Percentiles rank a stretch among this genome's conserved stretches.
These are phyloP conservation scores for Synanthedon andrenaeformis DNA, from an alignment of 2,888 invertebrate species.

Conservation along the genomic window DNA sequence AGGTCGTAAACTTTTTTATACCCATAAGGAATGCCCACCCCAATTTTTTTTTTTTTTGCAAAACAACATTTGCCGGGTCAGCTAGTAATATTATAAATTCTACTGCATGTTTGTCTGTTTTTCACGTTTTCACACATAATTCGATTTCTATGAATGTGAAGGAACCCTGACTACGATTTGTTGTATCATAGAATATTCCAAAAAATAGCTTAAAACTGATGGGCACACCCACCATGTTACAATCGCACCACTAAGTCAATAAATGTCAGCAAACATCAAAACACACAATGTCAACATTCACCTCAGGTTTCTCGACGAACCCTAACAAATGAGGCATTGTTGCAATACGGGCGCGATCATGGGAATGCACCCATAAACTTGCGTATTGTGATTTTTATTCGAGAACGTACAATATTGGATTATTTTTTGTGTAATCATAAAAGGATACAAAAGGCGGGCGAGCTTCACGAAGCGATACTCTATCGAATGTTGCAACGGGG, in stretches of 20 bases:
- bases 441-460: conserved; percentile 34
- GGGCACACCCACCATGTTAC: background rate
- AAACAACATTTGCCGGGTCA: no score
- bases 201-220: background rate
- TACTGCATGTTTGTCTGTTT: no score
- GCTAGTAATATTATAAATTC: no score
- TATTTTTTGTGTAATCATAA: conserved; percentile 15
- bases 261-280: conserved; percentile 12
- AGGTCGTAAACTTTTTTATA: no score
- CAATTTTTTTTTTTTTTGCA: no score
- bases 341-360: conserved; percentile 31
- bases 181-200: no score
- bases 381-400: conserved; percentile 50
- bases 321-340: conserved; percentile 62
- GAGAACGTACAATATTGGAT: conserved; percentile 28
- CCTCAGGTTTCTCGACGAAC: conserved; percentile 45
- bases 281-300: conserved; percentile 17
- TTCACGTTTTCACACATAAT: no score
- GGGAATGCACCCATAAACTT: conserved; percentile 54
- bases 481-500: conserved; percentile 15
- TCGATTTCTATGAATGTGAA: no score
- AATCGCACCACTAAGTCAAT: background rate
- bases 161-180: no score
- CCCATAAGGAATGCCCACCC: no score
- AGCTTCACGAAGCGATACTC: conserved; percentile 20